A percentile compares a stretch with the other conserved stretches of the same genome.
Evolutionary conservation across 2,888 invertebrate species (phyloP).

Genomic region (Caenorhabditis sp.): DNA sequence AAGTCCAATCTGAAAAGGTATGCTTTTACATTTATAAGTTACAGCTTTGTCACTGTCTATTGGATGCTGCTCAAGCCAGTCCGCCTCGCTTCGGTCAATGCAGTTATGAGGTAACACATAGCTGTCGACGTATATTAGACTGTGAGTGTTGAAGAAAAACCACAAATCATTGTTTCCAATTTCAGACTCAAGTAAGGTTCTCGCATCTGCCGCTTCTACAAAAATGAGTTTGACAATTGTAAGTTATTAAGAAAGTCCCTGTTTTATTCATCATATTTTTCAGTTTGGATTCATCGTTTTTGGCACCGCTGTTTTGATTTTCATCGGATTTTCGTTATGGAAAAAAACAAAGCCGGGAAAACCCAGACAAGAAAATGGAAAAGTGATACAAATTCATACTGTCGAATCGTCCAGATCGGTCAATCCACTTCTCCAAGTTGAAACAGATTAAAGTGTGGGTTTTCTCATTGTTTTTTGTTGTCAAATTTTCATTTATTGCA

Average conservation of each 20-base stretch:
- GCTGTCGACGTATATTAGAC: constrained; percentile 17
- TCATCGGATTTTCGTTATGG: constrained; percentile 9
- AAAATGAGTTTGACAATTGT: constrained; percentile 14
- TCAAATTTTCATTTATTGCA: neutral
- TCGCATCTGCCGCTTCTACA: constrained; percentile 1
- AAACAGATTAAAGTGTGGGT: neutral
- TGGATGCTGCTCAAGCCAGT: constrained; percentile 28
- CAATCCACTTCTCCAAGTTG: constrained; percentile 22
- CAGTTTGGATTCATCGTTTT: constrained; percentile 10
- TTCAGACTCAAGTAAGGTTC: constrained; percentile 23
- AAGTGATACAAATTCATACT: constrained; percentile 30
- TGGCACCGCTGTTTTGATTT: neutral
- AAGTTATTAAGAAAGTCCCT: neutral
- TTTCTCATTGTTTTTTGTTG: neutral
- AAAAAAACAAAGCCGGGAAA: neutral
- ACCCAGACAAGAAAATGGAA: constrained; percentile 6
- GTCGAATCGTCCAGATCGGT: constrained; percentile 32
- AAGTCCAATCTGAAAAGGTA: neutral
- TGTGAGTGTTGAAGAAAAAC: too few species aligned
- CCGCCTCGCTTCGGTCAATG: constrained; percentile 1
- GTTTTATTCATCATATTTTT: neutral
- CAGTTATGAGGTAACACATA: constrained; percentile 1
- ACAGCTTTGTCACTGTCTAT: constrained; percentile 31
- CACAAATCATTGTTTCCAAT: neutral
- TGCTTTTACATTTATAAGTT: neutral